Evolutionary conservation across 1,140 invertebrate species (phyloP).

Genomic region (Zaprionus taronus): DNA sequence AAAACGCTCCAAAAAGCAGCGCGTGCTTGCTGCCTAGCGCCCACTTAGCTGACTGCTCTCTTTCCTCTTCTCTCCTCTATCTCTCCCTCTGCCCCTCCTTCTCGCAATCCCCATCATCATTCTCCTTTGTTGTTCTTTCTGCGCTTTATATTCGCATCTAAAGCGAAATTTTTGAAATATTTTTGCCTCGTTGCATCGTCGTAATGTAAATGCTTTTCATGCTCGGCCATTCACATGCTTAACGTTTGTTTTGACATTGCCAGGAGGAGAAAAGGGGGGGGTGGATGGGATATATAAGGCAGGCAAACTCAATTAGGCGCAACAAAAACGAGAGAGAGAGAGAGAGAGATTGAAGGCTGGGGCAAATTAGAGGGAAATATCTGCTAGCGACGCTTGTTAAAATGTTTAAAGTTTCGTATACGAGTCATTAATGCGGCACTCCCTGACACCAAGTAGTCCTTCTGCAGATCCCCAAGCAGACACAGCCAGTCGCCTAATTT

Average conservation of each 20-base stretch:
- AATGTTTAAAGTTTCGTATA: slow-evolving; percentile 53
- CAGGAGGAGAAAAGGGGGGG: no score
- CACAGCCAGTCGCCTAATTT: slow-evolving; percentile 26
- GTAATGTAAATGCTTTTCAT: slow-evolving; percentile 77
- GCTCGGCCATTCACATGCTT: slow-evolving; percentile 55
- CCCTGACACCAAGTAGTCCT: neutral
- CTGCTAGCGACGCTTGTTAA: slow-evolving; percentile 37
- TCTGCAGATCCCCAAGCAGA: neutral
- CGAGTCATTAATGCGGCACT: slow-evolving; percentile 43
- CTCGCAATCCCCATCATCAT: neutral
- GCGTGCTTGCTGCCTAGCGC: slow-evolving; percentile 33
- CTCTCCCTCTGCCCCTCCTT: neutral
- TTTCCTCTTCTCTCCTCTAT: neutral
- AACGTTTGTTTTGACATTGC: slow-evolving; percentile 28
- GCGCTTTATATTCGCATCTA: slow-evolving; percentile 28
- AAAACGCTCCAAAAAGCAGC: slow-evolving; percentile 34
- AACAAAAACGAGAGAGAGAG: slow-evolving; percentile 33
- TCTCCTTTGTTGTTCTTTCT: slow-evolving; percentile 15
- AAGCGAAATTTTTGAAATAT: slow-evolving; percentile 58
- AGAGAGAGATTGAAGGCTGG: neutral
- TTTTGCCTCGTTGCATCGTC: slow-evolving; percentile 47
- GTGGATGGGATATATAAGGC: neutral
- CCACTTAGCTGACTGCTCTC: slow-evolving; percentile 1
- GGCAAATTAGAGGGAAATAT: slow-evolving; percentile 1
- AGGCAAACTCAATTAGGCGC: slow-evolving; percentile 73